Base-by-base conservation (phyloP, 2,888 invertebrate species). In the Seira musarum region DNA sequence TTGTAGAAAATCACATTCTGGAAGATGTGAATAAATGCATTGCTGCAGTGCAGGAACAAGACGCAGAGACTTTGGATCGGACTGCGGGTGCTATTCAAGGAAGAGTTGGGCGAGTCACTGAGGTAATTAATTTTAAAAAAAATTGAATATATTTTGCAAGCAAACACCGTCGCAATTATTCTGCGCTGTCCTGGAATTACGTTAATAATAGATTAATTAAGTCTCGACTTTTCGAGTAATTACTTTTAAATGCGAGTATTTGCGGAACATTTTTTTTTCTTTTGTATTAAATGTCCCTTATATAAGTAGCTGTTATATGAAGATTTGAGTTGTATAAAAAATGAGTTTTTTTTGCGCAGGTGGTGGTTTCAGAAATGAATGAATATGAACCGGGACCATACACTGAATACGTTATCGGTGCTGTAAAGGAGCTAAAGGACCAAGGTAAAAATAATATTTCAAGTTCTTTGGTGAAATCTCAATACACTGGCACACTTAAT, bases 1-100 rank as follows among this genome's bases (percentile, higher is more conserved):
- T 17, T 30, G 1, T 90, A 92, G 99, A 99, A 90, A 97, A 96
- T 89, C 99, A 99, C 89, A 98, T 99, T 86, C 90, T 98, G 87
- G 99, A 99, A 88, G 99, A 99, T 90, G 98, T 99, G 68, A 98
- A 98, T 90, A 96, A 96, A 88, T 99, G 98, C 89, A 97, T 99
- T 75, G 92, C 96, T 88, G 98, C 98, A 1, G 90, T 98, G 76
- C 97, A 97, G 90, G 96, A 97, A 88, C 94, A 94, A 0, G 97
- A 98, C 88, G 95, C 96, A 0, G 96, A 96, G 88, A 95, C 95
- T 0, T 90, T 97, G 60, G 96, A 98, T 89, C 91, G 96, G 72
- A 98, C 97, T 0, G 98, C 99, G 8, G 97, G 97, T 0, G 97
- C 97, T 67, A 99, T 99, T 83, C 92, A 98, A 66, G 99, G 99